A percentile compares a stretch with the other conserved stretches of the same genome.
Conservation (phyloP, 2,888 invertebrate genomes). For the Mimachlamys varia region DNA sequence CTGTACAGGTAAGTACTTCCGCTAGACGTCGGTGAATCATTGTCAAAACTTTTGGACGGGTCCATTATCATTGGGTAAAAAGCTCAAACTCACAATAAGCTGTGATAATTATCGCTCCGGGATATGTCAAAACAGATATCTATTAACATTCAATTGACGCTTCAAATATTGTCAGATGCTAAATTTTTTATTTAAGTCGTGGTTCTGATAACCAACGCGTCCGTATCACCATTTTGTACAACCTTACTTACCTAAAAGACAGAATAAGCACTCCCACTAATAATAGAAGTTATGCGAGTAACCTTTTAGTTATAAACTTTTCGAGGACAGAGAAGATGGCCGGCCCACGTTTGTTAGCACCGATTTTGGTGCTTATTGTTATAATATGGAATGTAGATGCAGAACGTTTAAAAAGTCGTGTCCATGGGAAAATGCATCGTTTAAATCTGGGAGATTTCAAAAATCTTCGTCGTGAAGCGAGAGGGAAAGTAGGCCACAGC, state of each 20-base stretch:
- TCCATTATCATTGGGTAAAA: background rate
- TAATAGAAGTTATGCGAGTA: slow-evolving; percentile 2
- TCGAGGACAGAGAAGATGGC: background rate
- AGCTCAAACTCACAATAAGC: too few species aligned
- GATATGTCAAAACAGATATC: too few species aligned
- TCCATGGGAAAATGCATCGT: background rate
- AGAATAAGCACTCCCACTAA: background rate
- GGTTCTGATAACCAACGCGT: background rate
- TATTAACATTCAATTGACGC: too few species aligned
- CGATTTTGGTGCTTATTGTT: background rate
- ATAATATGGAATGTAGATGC: background rate
- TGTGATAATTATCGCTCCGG: too few species aligned
- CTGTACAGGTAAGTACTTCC: slow-evolving; percentile 25
- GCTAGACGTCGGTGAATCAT: slow-evolving; percentile 10
- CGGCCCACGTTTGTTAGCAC: background rate
- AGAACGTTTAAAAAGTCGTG: background rate
- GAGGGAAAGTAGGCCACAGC: background rate
- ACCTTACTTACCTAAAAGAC: background rate
- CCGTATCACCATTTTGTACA: background rate
- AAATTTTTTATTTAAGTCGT: too few species aligned
- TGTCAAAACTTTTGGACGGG: slow-evolving; percentile 32
- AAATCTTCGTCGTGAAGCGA: background rate
- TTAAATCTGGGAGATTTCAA: background rate
- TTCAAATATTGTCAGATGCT: too few species aligned
- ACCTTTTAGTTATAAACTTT: background rate